phyloP scores from a whole-genome alignment of 2,888 invertebrate genomes.

The Spodoptera picta region DNA sequence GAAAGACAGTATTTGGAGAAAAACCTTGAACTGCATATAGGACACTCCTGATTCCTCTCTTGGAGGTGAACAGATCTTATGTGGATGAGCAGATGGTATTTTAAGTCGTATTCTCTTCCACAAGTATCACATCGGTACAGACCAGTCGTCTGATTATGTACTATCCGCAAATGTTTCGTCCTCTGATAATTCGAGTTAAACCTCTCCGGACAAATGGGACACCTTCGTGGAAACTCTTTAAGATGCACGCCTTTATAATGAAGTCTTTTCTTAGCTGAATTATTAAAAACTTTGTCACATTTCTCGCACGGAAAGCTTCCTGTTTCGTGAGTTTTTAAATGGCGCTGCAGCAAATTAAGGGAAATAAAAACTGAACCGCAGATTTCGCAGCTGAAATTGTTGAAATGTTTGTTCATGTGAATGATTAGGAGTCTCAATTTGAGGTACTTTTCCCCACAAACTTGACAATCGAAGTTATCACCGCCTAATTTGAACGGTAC shows the following conservation, averaged over 20 bases:
- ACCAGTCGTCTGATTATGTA: conserved; percentile 71
- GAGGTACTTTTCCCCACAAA: conserved; percentile 70
- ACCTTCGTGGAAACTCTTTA: conserved; percentile 70
- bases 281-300: conserved; percentile 79
- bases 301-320: conserved; percentile 77
- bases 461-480: conserved; percentile 72
- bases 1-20: conserved; percentile 79
- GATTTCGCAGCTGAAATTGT: conserved; percentile 79
- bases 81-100: conserved; percentile 75
- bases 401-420: conserved; percentile 81
- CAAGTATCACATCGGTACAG: conserved; percentile 75
- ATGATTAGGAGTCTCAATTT: conserved; percentile 74
- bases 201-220: conserved; percentile 77
- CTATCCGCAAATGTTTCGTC: conserved; percentile 75
- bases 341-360: conserved; percentile 67
- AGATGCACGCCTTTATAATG: conserved; percentile 76
- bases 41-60: conserved; percentile 77
- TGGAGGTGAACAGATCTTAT: conserved; percentile 78
- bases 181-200: conserved; percentile 79
- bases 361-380: conserved; percentile 78
- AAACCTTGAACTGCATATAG: conserved; percentile 74
- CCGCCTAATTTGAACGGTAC: conserved; percentile 77
- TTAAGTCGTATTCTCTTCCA: conserved; percentile 75
- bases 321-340: conserved; percentile 71
- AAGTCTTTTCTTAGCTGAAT: conserved; percentile 67